Base-by-base conservation (phyloP, 2,797 vertebrate genomes). In the Pterois miles region DNA sequence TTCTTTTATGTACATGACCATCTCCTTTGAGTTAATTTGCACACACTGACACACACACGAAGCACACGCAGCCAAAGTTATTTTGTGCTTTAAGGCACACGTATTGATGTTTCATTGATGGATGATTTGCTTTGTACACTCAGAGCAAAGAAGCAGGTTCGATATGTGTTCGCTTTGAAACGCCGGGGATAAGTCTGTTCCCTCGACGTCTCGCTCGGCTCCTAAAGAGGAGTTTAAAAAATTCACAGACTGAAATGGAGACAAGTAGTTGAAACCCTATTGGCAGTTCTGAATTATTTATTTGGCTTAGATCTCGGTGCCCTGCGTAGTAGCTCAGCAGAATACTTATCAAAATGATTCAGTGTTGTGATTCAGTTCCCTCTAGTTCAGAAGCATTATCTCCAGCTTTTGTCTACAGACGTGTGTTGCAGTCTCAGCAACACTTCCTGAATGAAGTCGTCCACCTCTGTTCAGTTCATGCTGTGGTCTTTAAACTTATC, bases 261-360 rank as follows among this genome's bases (percentile, higher is more conserved):
- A 88, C 71, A 82, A 87, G 88, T 82, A 78, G 82, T 90, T 78
- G 60, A 90, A 89, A 80, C 33, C 73, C 80, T 82, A 74, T 89
- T 85, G 86, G 89, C 43, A 5, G 62, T 72, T 85, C 58, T 90
- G 76, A 91, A 92, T 92, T 65, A 93, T 92, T 91, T 82, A 92
- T 88, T 80, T 31, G 56, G 66, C 86, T 85, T 66, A 65, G 78
- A 89, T 89, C 38, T 83, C 8, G 10, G 56, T 68, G 74, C 68
- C 77, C 53, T 69, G 46, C n/a, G 23, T 71, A 74, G 72, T 65
- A 64, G 68, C 85, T 82, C 74, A 20, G 52, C 70, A 75, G 88
- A 91, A 89, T 92, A 83, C 85, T 90, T 85, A 87, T 90, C 78
- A 74, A 78, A 86, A 90, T 79, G 74, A 76, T 80, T 76, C 66